phyloP scores from a whole-genome alignment of 64 coral and sea anemone species.

The Stichodactyla helianthus region DNA sequence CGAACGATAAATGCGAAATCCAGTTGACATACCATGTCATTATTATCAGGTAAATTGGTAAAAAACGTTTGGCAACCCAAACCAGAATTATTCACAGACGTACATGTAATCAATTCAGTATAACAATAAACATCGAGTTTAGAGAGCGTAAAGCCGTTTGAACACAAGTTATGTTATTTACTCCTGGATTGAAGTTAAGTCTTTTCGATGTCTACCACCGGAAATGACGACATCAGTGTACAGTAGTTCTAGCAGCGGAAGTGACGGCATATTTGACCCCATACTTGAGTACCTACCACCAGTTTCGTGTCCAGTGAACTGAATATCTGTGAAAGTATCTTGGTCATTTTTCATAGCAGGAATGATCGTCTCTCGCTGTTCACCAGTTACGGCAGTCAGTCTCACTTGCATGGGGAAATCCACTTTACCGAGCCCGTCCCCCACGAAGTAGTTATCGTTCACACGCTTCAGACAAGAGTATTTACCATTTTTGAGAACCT shows the following conservation, averaged over 20 bases:
- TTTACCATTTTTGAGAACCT: slow-evolving; percentile 50
- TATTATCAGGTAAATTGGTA: too few species aligned
- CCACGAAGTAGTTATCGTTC: slow-evolving; percentile 64
- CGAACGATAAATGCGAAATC: too few species aligned
- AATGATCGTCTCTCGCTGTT: slow-evolving; percentile 48
- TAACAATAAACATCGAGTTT: too few species aligned
- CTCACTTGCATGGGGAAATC: slow-evolving; percentile 50
- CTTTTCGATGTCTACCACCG: too few species aligned
- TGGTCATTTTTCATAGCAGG: slow-evolving; percentile 44
- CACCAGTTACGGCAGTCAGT: slow-evolving; percentile 59
- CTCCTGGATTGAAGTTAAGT: too few species aligned
- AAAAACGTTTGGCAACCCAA: too few species aligned
- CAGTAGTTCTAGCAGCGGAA: neutral
- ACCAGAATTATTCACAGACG: too few species aligned
- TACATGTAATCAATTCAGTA: too few species aligned
- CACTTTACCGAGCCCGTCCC: slow-evolving; percentile 31
- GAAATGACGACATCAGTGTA: too few species aligned
- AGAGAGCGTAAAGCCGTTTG: too few species aligned
- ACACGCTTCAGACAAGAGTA: slow-evolving; percentile 53
- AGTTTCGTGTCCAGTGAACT: slow-evolving; percentile 38
- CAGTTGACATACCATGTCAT: too few species aligned
- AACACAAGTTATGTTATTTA: too few species aligned
- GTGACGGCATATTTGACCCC: neutral
- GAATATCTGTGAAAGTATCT: slow-evolving; percentile 32
- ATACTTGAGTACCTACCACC: slow-evolving; percentile 13